Conservation (phyloP, 1,140 invertebrate genomes). For the Trigoniulus corallinus region DNA sequence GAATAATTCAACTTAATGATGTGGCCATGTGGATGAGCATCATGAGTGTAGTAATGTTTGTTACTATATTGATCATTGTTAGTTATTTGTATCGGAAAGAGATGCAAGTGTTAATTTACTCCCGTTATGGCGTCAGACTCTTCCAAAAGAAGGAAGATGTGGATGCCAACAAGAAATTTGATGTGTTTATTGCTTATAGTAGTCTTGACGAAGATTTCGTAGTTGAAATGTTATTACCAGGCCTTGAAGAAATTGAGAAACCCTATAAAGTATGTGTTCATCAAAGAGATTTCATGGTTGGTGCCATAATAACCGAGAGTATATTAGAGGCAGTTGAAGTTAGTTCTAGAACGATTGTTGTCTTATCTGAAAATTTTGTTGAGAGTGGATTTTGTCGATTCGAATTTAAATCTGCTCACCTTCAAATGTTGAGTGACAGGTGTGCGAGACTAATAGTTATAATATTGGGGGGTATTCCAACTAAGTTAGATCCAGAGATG, state of each 20-base stretch:
- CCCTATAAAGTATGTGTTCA: slow-evolving; percentile 6
- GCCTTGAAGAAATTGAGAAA: no score
- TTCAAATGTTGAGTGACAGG: slow-evolving; percentile 37
- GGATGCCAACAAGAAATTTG: background rate
- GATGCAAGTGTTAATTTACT: background rate
- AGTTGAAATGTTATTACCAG: background rate
- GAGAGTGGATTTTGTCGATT: slow-evolving; percentile 86
- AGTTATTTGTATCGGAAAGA: background rate
- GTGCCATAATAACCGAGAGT: slow-evolving; percentile 15
- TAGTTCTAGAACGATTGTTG: slow-evolving; percentile 74
- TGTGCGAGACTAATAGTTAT: slow-evolving; percentile 49
- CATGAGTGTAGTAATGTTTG: background rate
- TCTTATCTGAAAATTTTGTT: slow-evolving; percentile 81
- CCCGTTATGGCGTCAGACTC: no score
- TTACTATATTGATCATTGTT: background rate
- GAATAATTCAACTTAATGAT: no score
- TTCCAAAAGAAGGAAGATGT: background rate
- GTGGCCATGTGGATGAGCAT: no score
- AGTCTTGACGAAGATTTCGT: background rate
- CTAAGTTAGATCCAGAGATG: slow-evolving; percentile 76
- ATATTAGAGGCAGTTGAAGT: slow-evolving; percentile 80
- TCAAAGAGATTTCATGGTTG: slow-evolving; percentile 16
- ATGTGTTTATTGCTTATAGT: background rate
- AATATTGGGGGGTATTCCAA: slow-evolving; percentile 57
- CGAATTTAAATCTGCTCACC: slow-evolving; percentile 78